phyloP scores from a whole-genome alignment of 2,797 vertebrate genomes.

The Delichon dasypus region DNA sequence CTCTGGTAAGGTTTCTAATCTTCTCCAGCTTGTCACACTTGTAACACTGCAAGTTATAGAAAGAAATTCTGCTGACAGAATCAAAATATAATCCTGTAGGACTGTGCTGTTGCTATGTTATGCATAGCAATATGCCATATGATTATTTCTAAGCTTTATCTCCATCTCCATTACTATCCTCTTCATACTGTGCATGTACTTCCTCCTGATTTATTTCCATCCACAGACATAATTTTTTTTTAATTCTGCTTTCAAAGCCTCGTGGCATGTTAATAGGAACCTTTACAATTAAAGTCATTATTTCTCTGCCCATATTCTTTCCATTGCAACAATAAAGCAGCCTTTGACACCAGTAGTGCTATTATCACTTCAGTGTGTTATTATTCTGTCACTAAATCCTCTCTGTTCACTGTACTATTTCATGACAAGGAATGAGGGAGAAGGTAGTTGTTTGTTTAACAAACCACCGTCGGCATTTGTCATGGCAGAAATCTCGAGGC shows the following conservation, averaged over 20 bases:
- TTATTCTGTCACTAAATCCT: neutral
- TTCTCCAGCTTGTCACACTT: neutral
- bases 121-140: neutral
- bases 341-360: neutral
- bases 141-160: conserved; percentile 19
- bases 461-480: neutral
- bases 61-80: conserved; percentile 22
- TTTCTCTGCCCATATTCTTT: neutral
- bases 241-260: neutral
- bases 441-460: neutral
- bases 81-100: conserved; percentile 18
- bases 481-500: neutral
- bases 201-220: conserved; percentile 18
- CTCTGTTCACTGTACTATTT: neutral
- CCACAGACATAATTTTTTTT: neutral
- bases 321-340: neutral
- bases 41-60: neutral
- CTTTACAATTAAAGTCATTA: neutral
- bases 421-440: neutral
- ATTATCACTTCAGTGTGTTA: neutral
- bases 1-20: neutral
- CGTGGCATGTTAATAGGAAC: neutral
- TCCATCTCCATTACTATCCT: neutral
- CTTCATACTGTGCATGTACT: neutral
- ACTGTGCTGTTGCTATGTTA: neutral